Conservation (phyloP, 1,140 invertebrate genomes). For the Cepaea nemoralis region DNA sequence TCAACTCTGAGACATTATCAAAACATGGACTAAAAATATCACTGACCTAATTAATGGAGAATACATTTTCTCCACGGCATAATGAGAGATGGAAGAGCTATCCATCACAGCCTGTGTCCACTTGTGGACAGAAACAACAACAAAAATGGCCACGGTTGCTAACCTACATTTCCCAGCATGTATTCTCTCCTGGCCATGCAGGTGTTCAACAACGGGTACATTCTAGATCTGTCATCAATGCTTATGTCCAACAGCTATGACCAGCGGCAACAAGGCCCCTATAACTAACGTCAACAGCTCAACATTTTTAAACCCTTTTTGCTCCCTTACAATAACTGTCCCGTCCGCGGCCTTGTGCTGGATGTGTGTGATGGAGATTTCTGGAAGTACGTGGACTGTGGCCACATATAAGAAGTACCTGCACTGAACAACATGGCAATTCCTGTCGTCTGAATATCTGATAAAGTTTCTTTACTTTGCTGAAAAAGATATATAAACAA, state of each 20-base stretch:
- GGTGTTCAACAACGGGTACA: no score
- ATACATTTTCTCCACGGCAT: no score
- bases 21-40: no score
- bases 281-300: slow-evolving; percentile 87
- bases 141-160: no score
- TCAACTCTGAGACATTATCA: no score
- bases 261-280: slow-evolving; percentile 87
- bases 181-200: no score
- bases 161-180: no score
- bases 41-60: no score
- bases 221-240: no score
- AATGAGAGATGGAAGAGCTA: no score
- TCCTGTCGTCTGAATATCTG: slow-evolving; percentile 90
- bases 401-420: slow-evolving; percentile 98
- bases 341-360: slow-evolving; percentile 70
- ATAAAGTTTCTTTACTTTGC: slow-evolving; percentile 74
- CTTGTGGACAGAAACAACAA: no score
- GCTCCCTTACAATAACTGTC: slow-evolving; percentile 72
- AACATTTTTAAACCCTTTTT: slow-evolving; percentile 79
- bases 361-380: slow-evolving; percentile 76
- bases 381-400: slow-evolving; percentile 97
- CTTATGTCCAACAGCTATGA: slow-evolving; percentile 92
- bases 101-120: no score
- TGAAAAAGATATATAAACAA: slow-evolving; percentile 58
- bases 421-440: slow-evolving; percentile 98